Conservation (phyloP, 2,113 vertebrate species). For the Astatotilapia flaviijosephi region DNA sequence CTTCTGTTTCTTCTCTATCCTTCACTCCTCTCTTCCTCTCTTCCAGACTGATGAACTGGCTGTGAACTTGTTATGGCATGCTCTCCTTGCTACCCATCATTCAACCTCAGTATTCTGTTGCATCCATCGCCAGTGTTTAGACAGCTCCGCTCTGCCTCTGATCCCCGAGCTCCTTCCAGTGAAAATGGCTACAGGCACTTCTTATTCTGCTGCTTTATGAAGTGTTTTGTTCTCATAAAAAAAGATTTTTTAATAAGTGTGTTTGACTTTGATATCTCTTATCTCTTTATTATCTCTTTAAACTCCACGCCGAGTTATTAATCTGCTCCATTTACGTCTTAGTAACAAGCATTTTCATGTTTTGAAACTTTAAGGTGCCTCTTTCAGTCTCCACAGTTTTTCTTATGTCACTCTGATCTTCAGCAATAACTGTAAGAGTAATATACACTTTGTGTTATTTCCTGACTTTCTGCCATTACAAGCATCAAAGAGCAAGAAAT, state of each 20-base stretch:
- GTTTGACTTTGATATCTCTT: not conserved
- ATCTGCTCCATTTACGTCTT: not conserved
- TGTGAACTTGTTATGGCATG: constrained; percentile 38
- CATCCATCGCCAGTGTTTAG: constrained; percentile 42
- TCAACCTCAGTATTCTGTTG: constrained; percentile 38
- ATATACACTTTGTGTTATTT: not conserved
- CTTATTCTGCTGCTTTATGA: not conserved
- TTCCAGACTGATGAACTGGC: constrained; percentile 27
- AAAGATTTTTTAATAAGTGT: not conserved
- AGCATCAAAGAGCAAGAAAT: not conserved
- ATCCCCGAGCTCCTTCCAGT: not conserved
- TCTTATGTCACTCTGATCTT: not conserved
- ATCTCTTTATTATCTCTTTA: not conserved
- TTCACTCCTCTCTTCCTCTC: not conserved
- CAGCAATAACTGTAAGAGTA: not conserved
- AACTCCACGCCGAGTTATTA: not conserved
- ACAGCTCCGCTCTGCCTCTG: constrained; percentile 23
- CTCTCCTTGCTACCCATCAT: constrained; percentile 22
- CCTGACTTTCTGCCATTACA: not conserved
- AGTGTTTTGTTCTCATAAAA: not conserved
- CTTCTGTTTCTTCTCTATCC: not conserved
- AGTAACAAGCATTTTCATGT: not conserved
- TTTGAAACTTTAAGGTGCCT: not conserved
- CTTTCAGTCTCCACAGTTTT: not conserved
- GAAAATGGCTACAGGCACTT: not conserved